phyloP scores from a whole-genome alignment of 2,797 vertebrate species.

The Todus mexicanus region DNA sequence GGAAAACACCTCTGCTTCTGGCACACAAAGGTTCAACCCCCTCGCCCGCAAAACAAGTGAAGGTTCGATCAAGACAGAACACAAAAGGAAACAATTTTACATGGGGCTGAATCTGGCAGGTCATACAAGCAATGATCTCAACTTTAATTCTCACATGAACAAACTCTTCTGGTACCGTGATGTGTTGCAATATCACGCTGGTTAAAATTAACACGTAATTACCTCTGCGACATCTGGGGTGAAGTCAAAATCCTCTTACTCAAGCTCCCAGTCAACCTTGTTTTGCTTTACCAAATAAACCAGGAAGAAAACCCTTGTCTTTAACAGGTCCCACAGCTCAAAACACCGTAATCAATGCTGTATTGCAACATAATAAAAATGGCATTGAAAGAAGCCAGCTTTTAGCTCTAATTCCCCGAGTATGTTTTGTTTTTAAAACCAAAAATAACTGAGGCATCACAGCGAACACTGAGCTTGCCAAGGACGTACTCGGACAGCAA shows the following conservation, averaged over 20 bases:
- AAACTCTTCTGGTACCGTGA: background rate
- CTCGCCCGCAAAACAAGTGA: background rate
- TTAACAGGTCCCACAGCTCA: background rate
- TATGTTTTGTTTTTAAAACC: background rate
- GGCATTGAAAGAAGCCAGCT: background rate
- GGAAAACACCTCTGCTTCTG: background rate
- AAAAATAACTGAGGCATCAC: background rate
- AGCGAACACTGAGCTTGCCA: background rate
- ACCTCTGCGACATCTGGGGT: background rate
- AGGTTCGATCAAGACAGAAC: background rate
- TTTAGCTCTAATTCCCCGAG: background rate
- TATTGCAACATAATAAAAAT: background rate
- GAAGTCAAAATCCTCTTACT: background rate
- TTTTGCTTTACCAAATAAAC: background rate
- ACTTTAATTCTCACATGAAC: background rate
- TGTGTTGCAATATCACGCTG: fast-evolving
- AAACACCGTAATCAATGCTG: background rate
- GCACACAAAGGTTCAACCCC: background rate
- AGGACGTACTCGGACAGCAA: slow-evolving; percentile 83
- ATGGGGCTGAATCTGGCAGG: background rate
- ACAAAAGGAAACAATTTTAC: background rate
- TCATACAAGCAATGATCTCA: background rate
- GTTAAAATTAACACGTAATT: background rate
- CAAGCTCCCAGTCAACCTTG: background rate
- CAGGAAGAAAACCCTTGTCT: background rate